phyloP scores from a whole-genome alignment of 2,888 invertebrate species.

The Eupithecia subumbrata region DNA sequence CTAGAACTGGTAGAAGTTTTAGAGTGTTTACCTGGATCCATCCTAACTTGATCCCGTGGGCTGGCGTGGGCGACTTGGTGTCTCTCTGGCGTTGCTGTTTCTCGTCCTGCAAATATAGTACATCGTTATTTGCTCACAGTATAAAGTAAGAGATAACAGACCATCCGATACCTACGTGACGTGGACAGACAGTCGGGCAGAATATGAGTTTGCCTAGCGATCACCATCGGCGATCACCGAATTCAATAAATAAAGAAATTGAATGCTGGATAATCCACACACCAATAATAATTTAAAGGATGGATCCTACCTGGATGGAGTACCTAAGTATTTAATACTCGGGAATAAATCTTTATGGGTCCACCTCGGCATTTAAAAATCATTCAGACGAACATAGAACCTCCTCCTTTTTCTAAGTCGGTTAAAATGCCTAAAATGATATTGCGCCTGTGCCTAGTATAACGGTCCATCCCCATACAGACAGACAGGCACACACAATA shows the following conservation, averaged over 20 bases:
- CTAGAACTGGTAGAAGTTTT: neutral
- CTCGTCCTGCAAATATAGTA: constrained; percentile 68
- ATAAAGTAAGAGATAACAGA: neutral
- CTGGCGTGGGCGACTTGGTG: constrained; percentile 77
- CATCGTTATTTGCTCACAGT: no score
- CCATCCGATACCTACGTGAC: neutral
- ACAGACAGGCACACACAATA: constrained; percentile 2
- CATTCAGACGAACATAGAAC: no score
- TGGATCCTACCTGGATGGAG: no score
- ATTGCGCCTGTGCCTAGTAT: neutral
- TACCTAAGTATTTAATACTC: no score
- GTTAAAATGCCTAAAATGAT: neutral
- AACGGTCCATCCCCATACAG: neutral
- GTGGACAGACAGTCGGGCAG: neutral
- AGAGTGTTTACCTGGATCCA: constrained; percentile 87
- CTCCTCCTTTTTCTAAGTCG: no score
- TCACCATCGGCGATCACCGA: no score
- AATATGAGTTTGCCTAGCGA: no score
- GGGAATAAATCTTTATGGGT: no score
- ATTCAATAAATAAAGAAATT: no score
- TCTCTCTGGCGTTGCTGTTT: constrained; percentile 67
- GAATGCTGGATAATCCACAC: no score
- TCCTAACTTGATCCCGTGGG: constrained; percentile 89
- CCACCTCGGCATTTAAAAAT: no score
- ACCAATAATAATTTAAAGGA: no score